phyloP scores from a whole-genome alignment of 2,888 invertebrate genomes.

The Leptura quadrifasciata region DNA sequence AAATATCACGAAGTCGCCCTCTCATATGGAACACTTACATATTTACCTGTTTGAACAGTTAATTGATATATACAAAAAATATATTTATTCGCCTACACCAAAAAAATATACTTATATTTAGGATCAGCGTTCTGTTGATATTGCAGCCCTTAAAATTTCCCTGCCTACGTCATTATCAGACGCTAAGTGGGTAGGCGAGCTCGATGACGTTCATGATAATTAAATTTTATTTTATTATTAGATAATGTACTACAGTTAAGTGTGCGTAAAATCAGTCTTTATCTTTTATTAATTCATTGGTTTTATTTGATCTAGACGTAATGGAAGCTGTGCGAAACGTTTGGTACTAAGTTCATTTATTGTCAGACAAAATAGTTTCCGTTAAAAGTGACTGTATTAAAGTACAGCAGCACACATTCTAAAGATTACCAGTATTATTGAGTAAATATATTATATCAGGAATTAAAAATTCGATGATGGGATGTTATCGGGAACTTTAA shows the following conservation, averaged over 20 bases:
- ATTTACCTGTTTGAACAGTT: neutral
- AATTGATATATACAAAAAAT: neutral
- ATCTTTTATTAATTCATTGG: conserved; percentile 14
- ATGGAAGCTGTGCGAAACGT: neutral
- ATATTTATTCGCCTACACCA: neutral
- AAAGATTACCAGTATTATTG: neutral
- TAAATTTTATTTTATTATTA: conserved; percentile 41
- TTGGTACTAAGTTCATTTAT: neutral
- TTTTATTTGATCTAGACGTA: neutral
- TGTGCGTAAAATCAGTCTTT: conserved; percentile 32
- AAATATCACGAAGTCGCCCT: neutral
- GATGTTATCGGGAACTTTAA: too few relatives aligned
- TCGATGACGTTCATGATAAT: conserved; percentile 33
- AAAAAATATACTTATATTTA: neutral
- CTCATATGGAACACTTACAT: neutral
- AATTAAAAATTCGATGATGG: too few relatives aligned
- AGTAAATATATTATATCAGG: neutral
- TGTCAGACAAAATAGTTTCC: neutral
- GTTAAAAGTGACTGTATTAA: neutral
- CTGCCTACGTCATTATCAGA: conserved; percentile 11
- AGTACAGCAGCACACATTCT: neutral
- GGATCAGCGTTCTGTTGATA: neutral
- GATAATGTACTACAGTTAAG: conserved; percentile 30
- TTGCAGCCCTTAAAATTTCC: conserved; percentile 1
- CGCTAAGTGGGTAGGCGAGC: conserved; percentile 36